Base-by-base conservation (phyloP, 2,797 vertebrate species). In the Cercopithecus hamlyni region DNA sequence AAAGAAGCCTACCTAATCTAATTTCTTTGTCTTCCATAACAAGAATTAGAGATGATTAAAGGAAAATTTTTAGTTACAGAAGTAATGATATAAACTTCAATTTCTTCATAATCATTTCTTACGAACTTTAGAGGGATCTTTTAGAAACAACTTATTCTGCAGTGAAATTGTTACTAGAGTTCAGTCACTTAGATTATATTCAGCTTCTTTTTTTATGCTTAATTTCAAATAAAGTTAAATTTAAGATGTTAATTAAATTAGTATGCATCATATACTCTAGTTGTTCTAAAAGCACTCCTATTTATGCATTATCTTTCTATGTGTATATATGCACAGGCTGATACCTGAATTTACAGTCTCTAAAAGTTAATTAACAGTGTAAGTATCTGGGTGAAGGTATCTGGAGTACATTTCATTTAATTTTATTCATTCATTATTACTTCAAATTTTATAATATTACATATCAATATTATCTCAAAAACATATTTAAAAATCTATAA, bases 401-500 rank as follows among this genome's bases (percentile, higher is more conserved):
- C 6, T 19, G 6, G 27, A 83, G 30, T 58, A 39, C 50, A 12
- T 72, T 90, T 76, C n/a, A 85, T 77, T 90, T 45, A 72, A 81
- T 48, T 80, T 79, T 73, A 84, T 72, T 93, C 45, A 72, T 70
- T 36, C 83, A 70, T 81, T 57, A 61, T 48, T 43, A 41, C 45
- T 67, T 82, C n/a, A 88, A 50, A 92, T 82, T 70, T 86, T 81
- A 86, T 75, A 83, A 82, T 17, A 61, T n/a, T 88, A 55, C 5
- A 17, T 27, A 81, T 45, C 13, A 80, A 50, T 88, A 82, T 75
- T 90, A 75, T 15, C 72, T 36, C 17, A 57, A 76, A 92, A 85
- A 84, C 58, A 83, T 79, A 52, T 92, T 83, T 96, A 45, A 96
- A 96, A 96, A 70, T 79, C 7, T 77, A 92, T 43, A 30, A 77